Percentiles rank a stretch among this genome's conserved stretches.
Conservation (phyloP, 2,888 invertebrate species). For the Perizoma flavofasciatum region DNA sequence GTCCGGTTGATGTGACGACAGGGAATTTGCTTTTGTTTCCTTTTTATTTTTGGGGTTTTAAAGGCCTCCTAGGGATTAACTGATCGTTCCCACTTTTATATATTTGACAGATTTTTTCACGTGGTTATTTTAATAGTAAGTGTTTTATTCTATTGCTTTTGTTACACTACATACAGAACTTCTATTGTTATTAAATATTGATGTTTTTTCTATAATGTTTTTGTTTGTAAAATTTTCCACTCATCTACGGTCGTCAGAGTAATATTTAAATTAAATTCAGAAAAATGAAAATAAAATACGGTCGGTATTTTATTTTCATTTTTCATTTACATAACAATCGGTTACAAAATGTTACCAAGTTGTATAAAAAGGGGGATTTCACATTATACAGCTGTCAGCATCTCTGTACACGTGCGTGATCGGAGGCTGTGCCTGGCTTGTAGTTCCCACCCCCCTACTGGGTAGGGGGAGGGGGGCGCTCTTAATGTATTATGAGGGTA, state of each 20-base stretch:
- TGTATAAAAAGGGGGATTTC: constrained; percentile 17
- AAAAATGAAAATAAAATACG: too few species aligned
- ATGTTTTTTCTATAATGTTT: too few species aligned
- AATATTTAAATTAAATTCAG: too few species aligned
- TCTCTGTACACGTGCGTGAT: constrained; percentile 22
- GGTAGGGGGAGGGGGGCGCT: constrained; percentile 2
- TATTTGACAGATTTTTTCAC: too few species aligned
- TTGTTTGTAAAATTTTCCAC: too few species aligned
- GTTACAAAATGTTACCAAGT: constrained; percentile 3
- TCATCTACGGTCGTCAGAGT: too few species aligned
- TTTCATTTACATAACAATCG: not conserved
- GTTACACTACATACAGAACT: too few species aligned
- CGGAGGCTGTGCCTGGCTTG: constrained; percentile 10
- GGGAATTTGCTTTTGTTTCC: constrained; percentile 18
- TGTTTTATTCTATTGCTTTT: too few species aligned
- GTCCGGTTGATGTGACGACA: constrained; percentile 11
- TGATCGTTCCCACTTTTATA: not conserved
- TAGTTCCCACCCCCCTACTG: not conserved
- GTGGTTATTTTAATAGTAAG: too few species aligned
- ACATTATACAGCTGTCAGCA: constrained; percentile 28
- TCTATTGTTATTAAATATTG: too few species aligned
- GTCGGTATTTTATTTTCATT: not conserved
- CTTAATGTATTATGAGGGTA: constrained; percentile 28
- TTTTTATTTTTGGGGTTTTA: constrained; percentile 15
- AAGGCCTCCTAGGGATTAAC: not conserved